Evolutionary conservation across 2,797 vertebrate species (phyloP), one percentile per base, ranked within the genome.

Genomic region (Rhinichthys osculus): DNA sequence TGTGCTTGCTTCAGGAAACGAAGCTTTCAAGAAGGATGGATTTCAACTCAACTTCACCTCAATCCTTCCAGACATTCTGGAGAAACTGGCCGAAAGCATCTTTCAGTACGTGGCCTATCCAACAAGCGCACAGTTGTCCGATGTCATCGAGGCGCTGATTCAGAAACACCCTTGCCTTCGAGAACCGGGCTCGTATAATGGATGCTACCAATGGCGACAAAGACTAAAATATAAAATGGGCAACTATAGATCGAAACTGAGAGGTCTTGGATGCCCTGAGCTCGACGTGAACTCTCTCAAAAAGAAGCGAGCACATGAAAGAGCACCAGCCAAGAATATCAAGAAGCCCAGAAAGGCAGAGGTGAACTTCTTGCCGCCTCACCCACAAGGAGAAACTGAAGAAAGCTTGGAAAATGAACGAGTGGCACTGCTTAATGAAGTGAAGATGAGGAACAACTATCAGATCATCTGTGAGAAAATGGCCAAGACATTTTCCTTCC

Each of bases 161-260:
- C 62, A 71, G 10, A 89, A 89, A 27, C 64, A 89, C 67, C 87
- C 87, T n/a, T 90, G 88, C 72, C 77, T 91, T 0, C 90, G 85
- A 79, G 86, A 89, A 10, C 81, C 57, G 0, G 85, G 85, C 16
- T 89, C 86, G 0, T 87, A 70, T 23, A 89, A 87, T 73, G 87
- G 87, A 69, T 88, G 67, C 42, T 89, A 88, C 3, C 52, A 71
- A 30, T 92, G 88, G 87, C 52, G 82, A 72, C 86, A 88, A 6
- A 71, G 89, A 13, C 67, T 89, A 0, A 89, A 88, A 81, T 86
- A 89, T 59, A 90, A 92, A 67, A 89, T 90, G 86, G 73, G 66
- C n/a, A 91, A 89, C 35, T 90, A 85, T 16, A 80, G 89, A 17
- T 19, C 44, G 0, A 89, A 91, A 52, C 33, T 91, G 1, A 76